Base-by-base conservation (phyloP, 35 echinoderm and acorn worm species). In the Lytechinus pictus region DNA sequence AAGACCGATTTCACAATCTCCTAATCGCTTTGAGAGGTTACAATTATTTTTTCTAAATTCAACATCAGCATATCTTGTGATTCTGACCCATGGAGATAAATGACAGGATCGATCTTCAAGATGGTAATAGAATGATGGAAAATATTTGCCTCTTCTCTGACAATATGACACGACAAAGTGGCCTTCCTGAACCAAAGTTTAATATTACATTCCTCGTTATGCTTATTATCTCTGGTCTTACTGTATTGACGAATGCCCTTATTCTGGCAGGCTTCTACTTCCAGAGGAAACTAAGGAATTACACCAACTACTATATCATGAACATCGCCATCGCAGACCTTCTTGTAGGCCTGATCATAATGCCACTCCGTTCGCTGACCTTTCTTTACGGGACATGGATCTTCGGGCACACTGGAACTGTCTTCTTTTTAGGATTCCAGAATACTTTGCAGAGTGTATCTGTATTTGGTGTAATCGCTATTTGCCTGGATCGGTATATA, bases 401-500 rank as follows among this genome's bases (percentile, higher is more conserved):
- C 16, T 90, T 90, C 10, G 88, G 88, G 1, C 56, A 21, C 14
- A 12, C 27, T 14, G 6, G 14, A 12, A 4, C 28, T 33, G 13
- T 87, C 28, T 55, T 87, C 29, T 56, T 95, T 57, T 14, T 27
- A 29, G 86, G 95, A 52, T 58, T 94, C 19, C 52, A 96, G 89
- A 56, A 96, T 61, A 21, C 58, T 21, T 14, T 96, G 3, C 60
- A 27, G 11, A 16, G 87, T 10, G 89, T 89, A 27, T 96, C 95
- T 27, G 89, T 96, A 13, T 66, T 71, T 55, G 89, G 57, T 33
- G 57, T 96, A 3, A 12, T 93, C 6, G 89, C 54, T 29, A 96
- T 96, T 61, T 96, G 95, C 33, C 71, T 92, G 56, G 95, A 96
- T 57, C 90, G 95, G 27, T 96, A 93, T 27, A 56, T 92, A 57